phyloP scores from a whole-genome alignment of 1,140 invertebrate species.

The Drosophila pruinosa region DNA sequence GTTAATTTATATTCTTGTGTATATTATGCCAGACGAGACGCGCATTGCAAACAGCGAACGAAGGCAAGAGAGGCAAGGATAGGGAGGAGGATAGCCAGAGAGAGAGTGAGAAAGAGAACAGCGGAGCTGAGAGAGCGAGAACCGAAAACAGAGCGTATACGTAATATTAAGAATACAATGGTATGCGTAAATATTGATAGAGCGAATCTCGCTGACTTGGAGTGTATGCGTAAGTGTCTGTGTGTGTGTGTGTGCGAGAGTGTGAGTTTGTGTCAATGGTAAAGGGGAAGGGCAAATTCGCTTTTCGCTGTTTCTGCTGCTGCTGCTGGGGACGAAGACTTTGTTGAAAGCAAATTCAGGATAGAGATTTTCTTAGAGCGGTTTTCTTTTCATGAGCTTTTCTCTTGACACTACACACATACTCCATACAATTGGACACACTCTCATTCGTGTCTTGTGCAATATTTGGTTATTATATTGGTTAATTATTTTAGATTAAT shows the following conservation, averaged over 20 bases:
- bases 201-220: slow-evolving; percentile 47
- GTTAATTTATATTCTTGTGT: slow-evolving; percentile 12
- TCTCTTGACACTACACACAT: slow-evolving; percentile 34
- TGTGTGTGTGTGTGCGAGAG: slow-evolving; percentile 3
- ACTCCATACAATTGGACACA: slow-evolving; percentile 15
- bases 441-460: not conserved
- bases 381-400: slow-evolving; percentile 56
- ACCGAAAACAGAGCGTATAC: slow-evolving; percentile 57
- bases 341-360: slow-evolving; percentile 71
- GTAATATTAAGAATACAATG: slow-evolving; percentile 71
- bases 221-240: slow-evolving; percentile 21
- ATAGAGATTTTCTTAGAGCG: slow-evolving; percentile 77
- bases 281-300: slow-evolving; percentile 46
- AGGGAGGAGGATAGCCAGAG: not conserved
- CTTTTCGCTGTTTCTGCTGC: slow-evolving; percentile 48
- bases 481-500: slow-evolving; percentile 18
- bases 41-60: not conserved
- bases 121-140: slow-evolving; percentile 14
- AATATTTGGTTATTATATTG: slow-evolving; percentile 17
- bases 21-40: slow-evolving; percentile 8
- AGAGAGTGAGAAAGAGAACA: slow-evolving; percentile 2
- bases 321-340: slow-evolving; percentile 57
- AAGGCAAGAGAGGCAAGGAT: not conserved
- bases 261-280: slow-evolving; percentile 13
- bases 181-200: slow-evolving; percentile 77